A percentile compares a stretch with the other conserved stretches of the same genome.
Evolutionary conservation across 2,797 vertebrate species (phyloP).

Genomic region (Chaunax sp.): DNA sequence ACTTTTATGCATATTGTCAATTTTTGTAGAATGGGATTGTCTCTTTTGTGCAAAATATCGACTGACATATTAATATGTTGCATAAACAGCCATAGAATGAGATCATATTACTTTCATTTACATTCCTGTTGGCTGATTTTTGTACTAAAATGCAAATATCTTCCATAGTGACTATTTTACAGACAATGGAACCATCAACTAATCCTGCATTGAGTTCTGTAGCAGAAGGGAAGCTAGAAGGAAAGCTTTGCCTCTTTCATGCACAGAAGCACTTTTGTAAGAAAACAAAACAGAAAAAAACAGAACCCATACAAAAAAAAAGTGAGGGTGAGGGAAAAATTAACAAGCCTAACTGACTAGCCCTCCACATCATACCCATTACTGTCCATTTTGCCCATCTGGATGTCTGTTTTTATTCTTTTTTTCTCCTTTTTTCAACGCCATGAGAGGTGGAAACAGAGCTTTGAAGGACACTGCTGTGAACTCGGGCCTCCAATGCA

Average conservation of each 20-base stretch:
- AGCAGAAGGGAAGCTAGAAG: constrained; percentile 19
- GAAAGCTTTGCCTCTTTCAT: constrained; percentile 33
- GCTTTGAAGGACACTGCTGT: constrained; percentile 56
- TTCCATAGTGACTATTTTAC: constrained; percentile 12
- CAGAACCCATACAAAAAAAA: constrained; percentile 40
- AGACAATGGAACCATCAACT: constrained; percentile 29
- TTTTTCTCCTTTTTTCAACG: constrained; percentile 11
- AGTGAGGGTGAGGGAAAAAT: constrained; percentile 21
- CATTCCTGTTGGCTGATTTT: neutral
- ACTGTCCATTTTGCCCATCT: constrained; percentile 26
- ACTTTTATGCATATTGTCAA: no score
- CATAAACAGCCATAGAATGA: neutral
- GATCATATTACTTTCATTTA: neutral
- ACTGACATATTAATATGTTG: neutral
- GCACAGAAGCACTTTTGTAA: constrained; percentile 10
- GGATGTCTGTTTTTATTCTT: neutral
- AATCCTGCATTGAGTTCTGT: constrained; percentile 42
- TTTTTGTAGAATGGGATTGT: neutral
- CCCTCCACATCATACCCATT: constrained; percentile 27
- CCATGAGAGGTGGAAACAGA: constrained; percentile 20
- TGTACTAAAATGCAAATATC: constrained; percentile 30
- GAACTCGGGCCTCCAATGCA: constrained; percentile 34
- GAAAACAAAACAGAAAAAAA: constrained; percentile 2
- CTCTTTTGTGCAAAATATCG: neutral
- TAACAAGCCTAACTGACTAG: constrained; percentile 37